These are phyloP conservation scores for Okapia johnstoni DNA, from an alignment of 2,113 vertebrate species.

Conservation along the genomic window DNA sequence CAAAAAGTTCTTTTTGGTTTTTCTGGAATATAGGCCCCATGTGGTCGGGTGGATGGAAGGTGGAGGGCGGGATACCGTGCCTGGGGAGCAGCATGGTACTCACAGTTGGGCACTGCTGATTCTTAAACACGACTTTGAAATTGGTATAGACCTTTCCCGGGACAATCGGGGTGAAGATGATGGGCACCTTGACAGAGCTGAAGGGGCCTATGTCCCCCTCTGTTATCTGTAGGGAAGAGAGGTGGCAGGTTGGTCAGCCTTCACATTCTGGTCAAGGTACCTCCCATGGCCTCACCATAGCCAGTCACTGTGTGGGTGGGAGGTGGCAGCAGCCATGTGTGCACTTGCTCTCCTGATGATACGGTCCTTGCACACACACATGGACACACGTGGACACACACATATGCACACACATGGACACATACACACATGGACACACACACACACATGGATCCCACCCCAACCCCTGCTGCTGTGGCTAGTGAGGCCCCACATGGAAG, in stretches of 20 bases:
- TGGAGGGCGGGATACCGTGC: fast-evolving
- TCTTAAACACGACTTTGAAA: conserved; percentile 86
- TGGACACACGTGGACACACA: neutral
- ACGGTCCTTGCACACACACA: neutral
- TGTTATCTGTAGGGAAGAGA: conserved; percentile 74
- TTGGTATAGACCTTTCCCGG: conserved; percentile 81
- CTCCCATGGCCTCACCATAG: neutral
- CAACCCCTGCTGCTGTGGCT: fast-evolving
- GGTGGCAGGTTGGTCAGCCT: neutral
- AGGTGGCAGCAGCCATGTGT: neutral
- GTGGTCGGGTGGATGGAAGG: fast-evolving
- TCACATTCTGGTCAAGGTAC: fast-evolving
- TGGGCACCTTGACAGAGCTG: conserved; percentile 84
- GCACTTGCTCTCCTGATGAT: neutral
- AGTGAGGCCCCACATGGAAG: fast-evolving
- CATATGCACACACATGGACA: neutral
- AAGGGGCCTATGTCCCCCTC: conserved; percentile 88
- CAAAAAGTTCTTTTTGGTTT: neutral
- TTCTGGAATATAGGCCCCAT: neutral
- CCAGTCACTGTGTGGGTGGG: fast-evolving
- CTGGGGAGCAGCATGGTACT: conserved; percentile 57
- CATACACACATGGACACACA: neutral
- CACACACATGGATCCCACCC: neutral
- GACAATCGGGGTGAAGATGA: conserved; percentile 86
- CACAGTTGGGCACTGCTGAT: conserved; percentile 83